Evolutionary conservation across 2,113 vertebrate species (phyloP).

Genomic region (Paraplagusia blochii): DNA sequence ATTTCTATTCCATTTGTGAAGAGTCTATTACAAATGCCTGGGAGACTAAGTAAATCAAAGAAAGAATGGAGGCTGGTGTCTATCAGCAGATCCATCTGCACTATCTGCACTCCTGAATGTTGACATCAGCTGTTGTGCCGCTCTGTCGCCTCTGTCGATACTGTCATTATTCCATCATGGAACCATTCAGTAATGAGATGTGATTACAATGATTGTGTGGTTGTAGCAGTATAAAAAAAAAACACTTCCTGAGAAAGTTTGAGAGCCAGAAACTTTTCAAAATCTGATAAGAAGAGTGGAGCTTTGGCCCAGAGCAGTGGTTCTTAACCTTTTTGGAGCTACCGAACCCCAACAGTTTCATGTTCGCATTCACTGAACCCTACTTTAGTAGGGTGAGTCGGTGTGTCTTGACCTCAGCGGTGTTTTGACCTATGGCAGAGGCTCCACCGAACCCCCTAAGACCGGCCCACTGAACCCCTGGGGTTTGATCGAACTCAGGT

Average conservation of each 20-base stretch:
- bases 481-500: too few relatives aligned
- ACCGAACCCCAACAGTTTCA: too few relatives aligned
- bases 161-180: neutral
- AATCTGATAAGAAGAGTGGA: too few relatives aligned
- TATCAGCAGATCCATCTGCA: constrained; percentile 67
- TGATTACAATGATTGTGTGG: constrained; percentile 2
- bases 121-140: constrained; percentile 1
- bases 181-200: neutral
- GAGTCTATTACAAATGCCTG: constrained; percentile 79
- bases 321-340: too few relatives aligned
- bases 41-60: constrained; percentile 77
- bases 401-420: too few relatives aligned
- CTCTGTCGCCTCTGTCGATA: constrained; percentile 13
- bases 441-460: too few relatives aligned
- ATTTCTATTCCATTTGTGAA: constrained; percentile 67
- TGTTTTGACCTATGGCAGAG: too few relatives aligned
- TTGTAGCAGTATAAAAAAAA: neutral
- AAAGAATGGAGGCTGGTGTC: constrained; percentile 38
- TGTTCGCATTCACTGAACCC: too few relatives aligned
- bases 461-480: too few relatives aligned
- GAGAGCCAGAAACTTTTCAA: too few relatives aligned
- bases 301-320: too few relatives aligned
- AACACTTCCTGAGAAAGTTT: neutral
- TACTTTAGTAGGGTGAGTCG: too few relatives aligned
- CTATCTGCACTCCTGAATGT: constrained; percentile 27